Base-by-base conservation (phyloP, 2,888 invertebrate species). In the Campoplex capitator region DNA sequence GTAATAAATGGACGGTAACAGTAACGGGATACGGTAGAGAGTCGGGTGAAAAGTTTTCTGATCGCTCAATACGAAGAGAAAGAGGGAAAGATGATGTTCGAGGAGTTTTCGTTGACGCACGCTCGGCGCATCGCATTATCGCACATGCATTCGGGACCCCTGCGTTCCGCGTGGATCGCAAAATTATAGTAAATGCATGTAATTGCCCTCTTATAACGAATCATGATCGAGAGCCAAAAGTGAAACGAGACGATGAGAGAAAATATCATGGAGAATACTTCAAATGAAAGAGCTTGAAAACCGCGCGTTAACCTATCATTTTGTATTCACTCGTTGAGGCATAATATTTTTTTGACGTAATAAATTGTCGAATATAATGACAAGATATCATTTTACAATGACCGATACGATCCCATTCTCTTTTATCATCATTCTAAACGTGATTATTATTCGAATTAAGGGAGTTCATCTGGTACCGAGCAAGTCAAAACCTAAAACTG, bases 121-220 rank as follows among this genome's bases (percentile, higher is more conserved):
- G 67, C 54, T 65, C 48, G 58, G 45, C 38, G 73, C 84, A 78
- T 82, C 82, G 23, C 23, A 85, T 78, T 82, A 82, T 85, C 82
- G 77, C 74, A 42, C 68, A 73, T 74, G 78, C 65, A 68, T 32
- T 42, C 32, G n/a, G 74, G 70, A 79, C 75, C 68, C 71, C 48
- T 71, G 6, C 28, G 48, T 62, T 62, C 65, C 54, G 42, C 62
- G 42, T 45, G 35, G 48, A 80, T 80, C 35, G 75, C 68, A 70
- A 54, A 51, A 86, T 83, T 68, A 83, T 83, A 51, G 67, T 86
- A 75, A 83, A 86, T 86, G 74, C 86, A 79, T 68, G 75, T 83
- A 86, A 86, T 86, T 79, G 79, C 62, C 62, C 70, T 74, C 86
- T 86, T 68, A 70, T 78, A 68, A 56, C 73, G 79, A 76, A 79